phyloP scores from a whole-genome alignment of 2,888 invertebrate species.

The Cephus spinipes region DNA sequence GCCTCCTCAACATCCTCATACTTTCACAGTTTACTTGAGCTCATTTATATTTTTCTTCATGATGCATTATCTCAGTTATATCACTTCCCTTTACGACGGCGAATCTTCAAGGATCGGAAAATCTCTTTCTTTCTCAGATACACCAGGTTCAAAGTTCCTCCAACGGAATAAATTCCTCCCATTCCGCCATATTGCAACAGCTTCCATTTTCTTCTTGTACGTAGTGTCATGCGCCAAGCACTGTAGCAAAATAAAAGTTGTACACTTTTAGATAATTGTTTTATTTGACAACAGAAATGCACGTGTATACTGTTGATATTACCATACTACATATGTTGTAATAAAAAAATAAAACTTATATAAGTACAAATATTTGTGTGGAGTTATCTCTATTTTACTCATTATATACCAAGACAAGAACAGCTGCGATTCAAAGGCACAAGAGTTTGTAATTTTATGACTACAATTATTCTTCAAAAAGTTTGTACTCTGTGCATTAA shows the following conservation, averaged over 20 bases:
- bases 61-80: background rate
- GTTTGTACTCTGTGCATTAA: background rate
- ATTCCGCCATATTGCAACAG: background rate
- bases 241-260: background rate
- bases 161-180: background rate
- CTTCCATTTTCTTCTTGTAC: background rate
- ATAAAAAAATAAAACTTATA: background rate
- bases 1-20: background rate
- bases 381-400: background rate
- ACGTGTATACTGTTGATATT: background rate
- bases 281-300: background rate
- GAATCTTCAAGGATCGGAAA: background rate
- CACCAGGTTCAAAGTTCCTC: background rate
- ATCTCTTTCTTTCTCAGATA: background rate
- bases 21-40: background rate
- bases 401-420: background rate
- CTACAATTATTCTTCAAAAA: background rate
- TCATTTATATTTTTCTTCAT: background rate
- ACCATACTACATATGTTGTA: background rate
- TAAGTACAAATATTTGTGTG: background rate
- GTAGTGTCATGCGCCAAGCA: background rate
- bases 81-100: background rate
- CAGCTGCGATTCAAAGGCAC: background rate
- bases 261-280: background rate
- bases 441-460: background rate